phyloP scores from a whole-genome alignment of 2,797 vertebrate species.

The Oreonectes daqikongensis region DNA sequence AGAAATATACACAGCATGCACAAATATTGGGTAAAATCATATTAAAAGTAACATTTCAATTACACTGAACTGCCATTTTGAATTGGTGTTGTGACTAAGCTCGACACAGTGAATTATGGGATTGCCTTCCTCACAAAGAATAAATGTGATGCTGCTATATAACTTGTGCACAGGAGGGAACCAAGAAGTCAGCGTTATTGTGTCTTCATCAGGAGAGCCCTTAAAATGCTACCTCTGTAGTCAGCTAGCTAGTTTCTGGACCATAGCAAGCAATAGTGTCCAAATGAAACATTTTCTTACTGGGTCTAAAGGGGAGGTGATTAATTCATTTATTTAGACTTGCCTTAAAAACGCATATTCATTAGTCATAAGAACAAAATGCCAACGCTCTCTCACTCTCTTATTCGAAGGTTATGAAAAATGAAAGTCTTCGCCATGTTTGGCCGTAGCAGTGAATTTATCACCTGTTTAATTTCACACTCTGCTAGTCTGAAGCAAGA shows the following conservation, averaged over 20 bases:
- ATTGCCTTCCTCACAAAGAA: not conserved
- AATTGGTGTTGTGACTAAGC: not conserved
- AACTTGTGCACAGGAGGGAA: not conserved
- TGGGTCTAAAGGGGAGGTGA: slow-evolving; percentile 60
- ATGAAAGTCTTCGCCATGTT: slow-evolving; percentile 71
- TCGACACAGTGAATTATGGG: not conserved
- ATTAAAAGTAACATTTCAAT: not conserved
- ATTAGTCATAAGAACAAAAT: slow-evolving; percentile 77
- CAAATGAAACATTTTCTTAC: slow-evolving; percentile 44
- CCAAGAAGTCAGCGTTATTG: not conserved
- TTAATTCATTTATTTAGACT: slow-evolving; percentile 69
- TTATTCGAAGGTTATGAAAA: slow-evolving; percentile 82
- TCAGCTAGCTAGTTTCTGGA: not conserved
- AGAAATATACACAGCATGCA: not conserved
- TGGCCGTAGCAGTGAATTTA: slow-evolving; percentile 75
- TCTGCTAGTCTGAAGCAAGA: slow-evolving; percentile 72
- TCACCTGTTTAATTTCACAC: slow-evolving; percentile 87
- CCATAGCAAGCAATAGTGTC: slow-evolving; percentile 18
- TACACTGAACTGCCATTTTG: not conserved
- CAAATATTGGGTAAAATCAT: not conserved
- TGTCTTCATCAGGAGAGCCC: not conserved
- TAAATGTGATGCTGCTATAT: not conserved
- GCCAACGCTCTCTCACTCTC: slow-evolving; percentile 73
- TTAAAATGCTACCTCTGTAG: not conserved
- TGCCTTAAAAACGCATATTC: slow-evolving; percentile 72